Percentiles rank a stretch among this genome's conserved stretches.
phyloP scores from a whole-genome alignment of 2,888 invertebrate genomes.

The Tryphoninae sp. region DNA sequence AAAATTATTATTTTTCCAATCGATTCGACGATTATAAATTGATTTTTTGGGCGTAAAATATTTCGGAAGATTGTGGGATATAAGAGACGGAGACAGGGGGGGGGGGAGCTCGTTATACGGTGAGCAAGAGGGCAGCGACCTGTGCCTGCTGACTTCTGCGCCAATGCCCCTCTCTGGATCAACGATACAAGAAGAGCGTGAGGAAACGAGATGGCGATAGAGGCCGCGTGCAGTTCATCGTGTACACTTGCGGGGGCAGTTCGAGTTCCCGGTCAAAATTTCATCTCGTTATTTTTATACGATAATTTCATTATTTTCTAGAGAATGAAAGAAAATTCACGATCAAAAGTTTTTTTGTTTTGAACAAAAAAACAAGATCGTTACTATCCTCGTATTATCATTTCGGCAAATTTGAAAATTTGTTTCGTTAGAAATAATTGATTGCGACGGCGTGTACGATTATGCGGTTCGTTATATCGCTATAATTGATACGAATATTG shows the following conservation, averaged over 20 bases:
- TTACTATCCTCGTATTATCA: too few species aligned
- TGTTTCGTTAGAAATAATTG: too few species aligned
- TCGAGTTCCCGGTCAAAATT: slow-evolving; percentile 22
- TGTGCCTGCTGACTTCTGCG: slow-evolving; percentile 48
- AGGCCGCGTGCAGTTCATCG: slow-evolving; percentile 23
- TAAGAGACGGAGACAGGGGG: slow-evolving; percentile 18
- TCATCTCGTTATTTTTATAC: neutral
- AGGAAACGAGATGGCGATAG: slow-evolving; percentile 19
- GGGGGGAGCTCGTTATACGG: slow-evolving; percentile 46
- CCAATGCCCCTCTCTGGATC: slow-evolving; percentile 52
- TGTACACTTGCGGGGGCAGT: slow-evolving; percentile 44
- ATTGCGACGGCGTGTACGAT: too few species aligned
- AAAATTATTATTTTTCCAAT: neutral
- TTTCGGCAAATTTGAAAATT: too few species aligned
- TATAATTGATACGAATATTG: too few species aligned
- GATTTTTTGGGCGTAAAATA: slow-evolving; percentile 7
- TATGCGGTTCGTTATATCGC: too few species aligned
- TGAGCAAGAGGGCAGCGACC: slow-evolving; percentile 57
- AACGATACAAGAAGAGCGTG: slow-evolving; percentile 1
- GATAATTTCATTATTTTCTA: neutral
- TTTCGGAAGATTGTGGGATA: slow-evolving; percentile 12
- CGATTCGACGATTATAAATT: neutral
- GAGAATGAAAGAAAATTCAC: too few species aligned
- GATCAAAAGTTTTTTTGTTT: too few species aligned
- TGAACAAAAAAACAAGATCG: too few species aligned